Evolutionary conservation across 2,888 invertebrate genomes (phyloP).

Genomic region (Dilophus febrilis): DNA sequence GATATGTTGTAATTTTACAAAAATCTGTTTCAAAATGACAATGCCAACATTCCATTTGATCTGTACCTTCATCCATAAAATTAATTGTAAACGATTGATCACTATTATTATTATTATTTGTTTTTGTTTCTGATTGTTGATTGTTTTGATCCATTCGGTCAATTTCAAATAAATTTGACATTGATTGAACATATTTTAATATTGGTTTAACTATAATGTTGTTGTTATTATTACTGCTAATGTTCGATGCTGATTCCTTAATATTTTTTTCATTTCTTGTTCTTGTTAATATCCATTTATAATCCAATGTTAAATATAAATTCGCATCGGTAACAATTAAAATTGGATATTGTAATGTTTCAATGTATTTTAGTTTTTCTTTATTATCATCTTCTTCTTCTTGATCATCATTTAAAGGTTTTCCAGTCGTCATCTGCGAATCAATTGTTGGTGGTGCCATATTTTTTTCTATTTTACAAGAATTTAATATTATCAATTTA

Average conservation of each 20-base stretch:
- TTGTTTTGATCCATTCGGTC: conserved; percentile 23
- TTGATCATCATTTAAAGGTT: too few species aligned
- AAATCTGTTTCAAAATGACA: conserved; percentile 31
- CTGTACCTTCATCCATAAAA: conserved; percentile 35
- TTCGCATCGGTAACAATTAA: conserved; percentile 28
- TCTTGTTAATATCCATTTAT: conserved; percentile 31
- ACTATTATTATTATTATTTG: too few species aligned
- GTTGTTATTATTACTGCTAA: conserved; percentile 7
- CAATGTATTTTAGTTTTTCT: too few species aligned
- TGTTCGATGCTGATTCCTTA: too few species aligned
- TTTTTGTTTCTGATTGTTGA: too few species aligned
- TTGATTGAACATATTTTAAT: conserved; percentile 29
- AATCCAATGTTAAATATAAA: conserved; percentile 29
- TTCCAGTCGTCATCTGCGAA: too few species aligned
- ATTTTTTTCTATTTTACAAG: too few species aligned
- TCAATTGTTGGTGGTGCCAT: too few species aligned
- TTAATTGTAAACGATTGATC: conserved; percentile 30
- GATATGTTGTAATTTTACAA: conserved; percentile 31
- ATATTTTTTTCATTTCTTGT: too few species aligned
- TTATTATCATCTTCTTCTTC: too few species aligned
- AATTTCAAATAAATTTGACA: conserved; percentile 37
- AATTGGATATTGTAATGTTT: conserved; percentile 12
- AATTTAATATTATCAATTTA: too few species aligned
- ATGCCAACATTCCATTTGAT: conserved; percentile 32
- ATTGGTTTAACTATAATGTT: conserved; percentile 8